A percentile compares a stretch with the other conserved stretches of the same genome.
Conservation (phyloP, 1,140 invertebrate genomes). For the Drosophila parvula region DNA sequence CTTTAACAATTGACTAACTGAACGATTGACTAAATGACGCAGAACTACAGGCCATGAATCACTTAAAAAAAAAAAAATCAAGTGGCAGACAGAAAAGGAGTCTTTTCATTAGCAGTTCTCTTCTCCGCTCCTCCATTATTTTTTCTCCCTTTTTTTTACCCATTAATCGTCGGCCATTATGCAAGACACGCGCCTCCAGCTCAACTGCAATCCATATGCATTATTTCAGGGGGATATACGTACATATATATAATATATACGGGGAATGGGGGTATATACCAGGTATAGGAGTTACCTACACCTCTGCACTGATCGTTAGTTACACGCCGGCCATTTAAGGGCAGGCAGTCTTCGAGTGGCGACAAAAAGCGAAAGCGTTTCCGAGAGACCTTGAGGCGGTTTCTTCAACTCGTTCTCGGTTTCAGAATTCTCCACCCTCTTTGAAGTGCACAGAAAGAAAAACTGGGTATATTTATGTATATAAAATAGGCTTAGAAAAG, state of each 20-base stretch:
- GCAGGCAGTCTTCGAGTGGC: conserved; percentile 44
- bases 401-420: conserved; percentile 74
- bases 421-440: conserved; percentile 31
- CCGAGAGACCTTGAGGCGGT: conserved; percentile 73
- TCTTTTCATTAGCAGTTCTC: conserved; percentile 53
- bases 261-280: background rate
- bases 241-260: background rate
- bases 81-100: conserved; percentile 48
- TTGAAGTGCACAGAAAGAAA: background rate
- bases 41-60: conserved; percentile 51
- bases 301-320: conserved; percentile 48
- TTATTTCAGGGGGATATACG: conserved; percentile 37
- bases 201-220: conserved; percentile 61
- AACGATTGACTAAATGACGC: conserved; percentile 44
- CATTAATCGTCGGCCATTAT: conserved; percentile 76
- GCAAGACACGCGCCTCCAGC: conserved; percentile 78
- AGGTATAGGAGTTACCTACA: conserved; percentile 35
- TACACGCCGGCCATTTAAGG: conserved; percentile 50
- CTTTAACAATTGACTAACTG: conserved; percentile 43
- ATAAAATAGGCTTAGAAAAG: background rate
- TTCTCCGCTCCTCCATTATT: background rate
- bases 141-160: conserved; percentile 13
- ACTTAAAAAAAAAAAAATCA: conserved; percentile 28
- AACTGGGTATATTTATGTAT: background rate
- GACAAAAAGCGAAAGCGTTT: conserved; percentile 79